Conservation (phyloP, 2,797 vertebrate species). For the Eurystomus glaucurus region DNA sequence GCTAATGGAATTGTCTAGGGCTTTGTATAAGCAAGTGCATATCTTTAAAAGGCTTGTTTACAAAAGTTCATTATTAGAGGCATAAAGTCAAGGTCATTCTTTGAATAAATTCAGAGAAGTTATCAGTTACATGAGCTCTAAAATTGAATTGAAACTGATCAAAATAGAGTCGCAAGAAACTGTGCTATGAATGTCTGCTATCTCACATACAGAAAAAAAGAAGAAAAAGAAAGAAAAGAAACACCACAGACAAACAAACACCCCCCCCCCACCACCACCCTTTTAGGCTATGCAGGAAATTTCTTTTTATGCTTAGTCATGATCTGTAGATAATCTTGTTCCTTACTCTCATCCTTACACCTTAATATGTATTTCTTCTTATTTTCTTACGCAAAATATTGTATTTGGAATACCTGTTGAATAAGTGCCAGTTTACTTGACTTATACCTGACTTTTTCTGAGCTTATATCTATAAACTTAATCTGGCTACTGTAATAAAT, state of each 20-base stretch:
- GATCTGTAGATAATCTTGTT: neutral
- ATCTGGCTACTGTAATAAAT: neutral
- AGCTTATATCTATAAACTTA: neutral
- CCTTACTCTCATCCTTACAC: neutral
- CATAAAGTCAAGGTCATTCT: neutral
- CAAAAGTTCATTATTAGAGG: neutral
- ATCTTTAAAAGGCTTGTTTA: neutral
- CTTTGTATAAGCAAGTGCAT: neutral
- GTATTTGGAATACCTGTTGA: neutral
- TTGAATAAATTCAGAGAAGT: neutral
- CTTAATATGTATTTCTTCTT: neutral
- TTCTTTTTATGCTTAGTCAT: neutral
- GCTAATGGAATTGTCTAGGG: neutral
- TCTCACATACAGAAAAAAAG: neutral
- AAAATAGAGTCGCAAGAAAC: neutral
- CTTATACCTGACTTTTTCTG: neutral
- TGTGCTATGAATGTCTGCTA: neutral
- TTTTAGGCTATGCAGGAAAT: neutral
- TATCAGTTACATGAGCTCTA: neutral
- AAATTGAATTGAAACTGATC: neutral
- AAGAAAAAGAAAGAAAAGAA: too few species aligned
- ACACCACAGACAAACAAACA: too few species aligned
- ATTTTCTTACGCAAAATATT: neutral
- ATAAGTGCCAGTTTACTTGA: neutral
- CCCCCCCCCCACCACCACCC: too few species aligned